These are phyloP conservation scores for Mythimna loreyi DNA, from an alignment of 2,888 invertebrate genomes.

Conservation along the genomic window DNA sequence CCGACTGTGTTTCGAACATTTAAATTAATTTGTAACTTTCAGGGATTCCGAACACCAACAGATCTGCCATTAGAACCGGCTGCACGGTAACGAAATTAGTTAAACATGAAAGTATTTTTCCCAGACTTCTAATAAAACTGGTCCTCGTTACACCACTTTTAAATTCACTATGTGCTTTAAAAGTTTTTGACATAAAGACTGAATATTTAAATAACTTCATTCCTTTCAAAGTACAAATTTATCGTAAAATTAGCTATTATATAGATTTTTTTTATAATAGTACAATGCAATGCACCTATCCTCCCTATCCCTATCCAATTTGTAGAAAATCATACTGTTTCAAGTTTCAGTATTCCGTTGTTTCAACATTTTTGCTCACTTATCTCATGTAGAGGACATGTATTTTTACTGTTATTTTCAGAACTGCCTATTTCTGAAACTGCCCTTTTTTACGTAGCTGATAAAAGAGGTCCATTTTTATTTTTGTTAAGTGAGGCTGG, in stretches of 20 bases:
- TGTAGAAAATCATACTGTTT: neutral
- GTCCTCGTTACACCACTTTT: neutral
- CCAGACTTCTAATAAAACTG: neutral
- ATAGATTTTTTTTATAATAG: no score
- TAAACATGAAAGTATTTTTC: slow-evolving; percentile 62
- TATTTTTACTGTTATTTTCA: slow-evolving; percentile 7
- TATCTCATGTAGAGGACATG: neutral
- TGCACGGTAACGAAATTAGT: slow-evolving; percentile 72
- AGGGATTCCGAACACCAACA: slow-evolving; percentile 74
- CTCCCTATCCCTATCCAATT: no score
- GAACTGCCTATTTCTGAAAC: slow-evolving; percentile 47
- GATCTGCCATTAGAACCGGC: slow-evolving; percentile 71
- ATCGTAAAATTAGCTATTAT: no score
- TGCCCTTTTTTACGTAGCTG: slow-evolving; percentile 9
- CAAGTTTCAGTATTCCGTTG: neutral
- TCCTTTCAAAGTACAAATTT: no score
- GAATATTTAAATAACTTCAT: no score
- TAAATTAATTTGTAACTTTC: slow-evolving; percentile 85
- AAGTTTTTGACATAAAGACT: neutral
- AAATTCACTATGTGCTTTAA: neutral
- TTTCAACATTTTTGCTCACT: neutral
- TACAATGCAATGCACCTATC: no score
- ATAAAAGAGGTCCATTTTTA: neutral
- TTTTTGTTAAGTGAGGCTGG: slow-evolving; percentile 1
- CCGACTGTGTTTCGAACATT: slow-evolving; percentile 74